Conservation (phyloP, 1,140 invertebrate species). For the Riptortus pedestris region DNA sequence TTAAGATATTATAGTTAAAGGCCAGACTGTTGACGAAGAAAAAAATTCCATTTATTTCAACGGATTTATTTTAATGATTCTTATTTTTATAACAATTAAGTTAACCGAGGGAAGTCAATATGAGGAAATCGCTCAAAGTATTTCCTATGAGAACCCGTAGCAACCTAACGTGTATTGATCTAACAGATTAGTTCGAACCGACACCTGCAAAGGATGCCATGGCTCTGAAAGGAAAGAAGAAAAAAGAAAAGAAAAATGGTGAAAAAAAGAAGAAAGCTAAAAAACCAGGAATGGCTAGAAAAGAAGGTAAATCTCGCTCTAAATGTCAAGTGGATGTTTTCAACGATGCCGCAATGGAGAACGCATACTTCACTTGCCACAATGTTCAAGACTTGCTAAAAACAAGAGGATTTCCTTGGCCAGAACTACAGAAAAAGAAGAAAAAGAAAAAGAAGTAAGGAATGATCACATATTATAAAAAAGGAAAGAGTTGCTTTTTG, state of each 20-base stretch:
- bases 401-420: slow-evolving; percentile 69
- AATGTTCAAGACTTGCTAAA: slow-evolving; percentile 71
- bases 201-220: not conserved
- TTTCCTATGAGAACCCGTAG: too few species aligned
- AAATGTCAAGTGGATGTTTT: slow-evolving; percentile 56
- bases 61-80: too few species aligned
- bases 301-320: slow-evolving; percentile 24
- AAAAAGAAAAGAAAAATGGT: slow-evolving; percentile 20
- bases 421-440: slow-evolving; percentile 69
- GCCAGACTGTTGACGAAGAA: too few species aligned
- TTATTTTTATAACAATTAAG: too few species aligned
- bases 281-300: slow-evolving; percentile 16
- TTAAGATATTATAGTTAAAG: too few species aligned
- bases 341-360: slow-evolving; percentile 76
- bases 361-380: slow-evolving; percentile 78
- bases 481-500: not conserved
- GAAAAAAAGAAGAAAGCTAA: slow-evolving; percentile 24
- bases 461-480: too few species aligned
- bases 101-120: too few species aligned
- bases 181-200: not conserved
- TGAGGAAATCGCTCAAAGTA: too few species aligned
- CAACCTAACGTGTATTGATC: too few species aligned
- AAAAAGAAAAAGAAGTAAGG: slow-evolving; percentile 47
- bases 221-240: slow-evolving; percentile 23
- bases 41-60: too few species aligned